These are phyloP conservation scores for Spinus pinus DNA, from an alignment of 2,797 vertebrate genomes.

Conservation along the genomic window DNA sequence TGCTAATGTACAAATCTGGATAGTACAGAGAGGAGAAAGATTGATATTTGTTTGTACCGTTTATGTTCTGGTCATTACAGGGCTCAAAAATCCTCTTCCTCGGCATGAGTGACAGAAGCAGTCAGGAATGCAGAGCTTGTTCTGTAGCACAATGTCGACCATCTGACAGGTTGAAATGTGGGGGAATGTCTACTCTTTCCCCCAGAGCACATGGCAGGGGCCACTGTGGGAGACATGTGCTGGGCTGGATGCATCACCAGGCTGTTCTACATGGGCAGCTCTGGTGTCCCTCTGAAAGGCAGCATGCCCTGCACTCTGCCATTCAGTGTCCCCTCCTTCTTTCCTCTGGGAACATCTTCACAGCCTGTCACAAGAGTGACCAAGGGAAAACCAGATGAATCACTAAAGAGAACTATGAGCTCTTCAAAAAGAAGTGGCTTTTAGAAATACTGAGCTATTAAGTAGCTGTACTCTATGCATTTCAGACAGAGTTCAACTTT, in stretches of 20 bases:
- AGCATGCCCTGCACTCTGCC: neutral
- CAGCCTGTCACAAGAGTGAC: neutral
- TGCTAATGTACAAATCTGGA: neutral
- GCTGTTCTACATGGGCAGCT: neutral
- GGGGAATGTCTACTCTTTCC: neutral
- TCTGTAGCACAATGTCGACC: neutral
- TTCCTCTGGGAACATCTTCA: neutral
- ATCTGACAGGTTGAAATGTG: neutral
- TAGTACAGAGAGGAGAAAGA: neutral
- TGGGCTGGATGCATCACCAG: neutral
- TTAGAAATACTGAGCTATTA: neutral
- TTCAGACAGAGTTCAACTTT: neutral
- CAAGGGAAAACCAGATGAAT: neutral
- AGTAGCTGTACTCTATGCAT: neutral
- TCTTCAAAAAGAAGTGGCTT: neutral
- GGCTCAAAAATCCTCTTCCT: neutral
- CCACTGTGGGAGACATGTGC: fast-evolving
- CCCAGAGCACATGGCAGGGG: neutral
- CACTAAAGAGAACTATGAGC: neutral
- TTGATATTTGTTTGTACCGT: neutral
- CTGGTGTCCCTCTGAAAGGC: neutral
- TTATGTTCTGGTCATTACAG: neutral
- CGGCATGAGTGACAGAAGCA: neutral
- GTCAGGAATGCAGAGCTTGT: neutral
- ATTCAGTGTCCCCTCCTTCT: neutral